Conservation (phyloP, 2,888 invertebrate genomes). For the Lasioglossum oenotherae region DNA sequence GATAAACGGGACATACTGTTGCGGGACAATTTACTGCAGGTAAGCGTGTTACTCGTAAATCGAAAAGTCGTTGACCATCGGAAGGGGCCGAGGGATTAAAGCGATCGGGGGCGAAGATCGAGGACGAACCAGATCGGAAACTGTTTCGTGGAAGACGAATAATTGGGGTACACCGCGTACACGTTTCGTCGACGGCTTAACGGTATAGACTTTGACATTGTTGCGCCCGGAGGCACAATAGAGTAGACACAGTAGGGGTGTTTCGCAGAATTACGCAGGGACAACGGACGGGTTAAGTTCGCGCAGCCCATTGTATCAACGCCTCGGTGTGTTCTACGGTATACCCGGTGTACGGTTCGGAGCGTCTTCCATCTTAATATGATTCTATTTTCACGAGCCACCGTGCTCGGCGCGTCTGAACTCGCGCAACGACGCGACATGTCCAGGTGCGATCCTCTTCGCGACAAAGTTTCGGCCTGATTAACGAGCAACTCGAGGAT, state of each 20-base stretch:
- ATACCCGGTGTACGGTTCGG: conserved; percentile 52
- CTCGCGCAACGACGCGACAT: conserved; percentile 43
- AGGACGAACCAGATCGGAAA: conserved; percentile 2
- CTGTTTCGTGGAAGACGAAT: conserved; percentile 55
- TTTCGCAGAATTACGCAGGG: conserved; percentile 69
- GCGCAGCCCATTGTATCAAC: conserved; percentile 59
- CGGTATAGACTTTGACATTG: conserved; percentile 69
- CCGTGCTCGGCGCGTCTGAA: conserved; percentile 26
- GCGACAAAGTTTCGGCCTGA: conserved; percentile 17
- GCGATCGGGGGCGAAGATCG: background rate
- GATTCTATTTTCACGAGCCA: conserved; percentile 54
- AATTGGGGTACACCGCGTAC: conserved; percentile 58
- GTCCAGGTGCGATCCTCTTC: conserved; percentile 20
- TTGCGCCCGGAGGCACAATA: conserved; percentile 59
- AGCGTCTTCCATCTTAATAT: conserved; percentile 57
- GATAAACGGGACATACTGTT: background rate
- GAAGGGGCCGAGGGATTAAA: conserved; percentile 14
- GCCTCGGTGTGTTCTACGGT: conserved; percentile 31
- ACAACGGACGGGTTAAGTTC: conserved; percentile 65
- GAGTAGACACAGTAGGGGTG: conserved; percentile 68
- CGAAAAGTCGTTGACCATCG: conserved; percentile 1
- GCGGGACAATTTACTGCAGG: background rate
- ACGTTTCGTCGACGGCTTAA: conserved; percentile 64
- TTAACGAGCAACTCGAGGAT: conserved; percentile 16
- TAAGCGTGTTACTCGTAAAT: background rate